Evolutionary conservation across 2,113 vertebrate species (phyloP).

Genomic region (Erythrocercus mccallii): DNA sequence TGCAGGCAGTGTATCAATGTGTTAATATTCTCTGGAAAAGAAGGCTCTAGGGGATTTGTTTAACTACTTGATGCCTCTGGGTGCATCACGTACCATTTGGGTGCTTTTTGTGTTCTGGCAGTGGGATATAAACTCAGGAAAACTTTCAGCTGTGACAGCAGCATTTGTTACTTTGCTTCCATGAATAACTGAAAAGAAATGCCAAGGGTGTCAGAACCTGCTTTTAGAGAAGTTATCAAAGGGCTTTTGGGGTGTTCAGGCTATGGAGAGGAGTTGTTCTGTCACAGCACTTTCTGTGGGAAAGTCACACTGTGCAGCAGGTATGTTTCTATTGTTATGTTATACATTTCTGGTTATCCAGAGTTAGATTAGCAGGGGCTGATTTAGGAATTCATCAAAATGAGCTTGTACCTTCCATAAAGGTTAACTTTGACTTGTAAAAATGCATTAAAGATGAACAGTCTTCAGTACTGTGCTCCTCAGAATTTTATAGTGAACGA

Average conservation of each 20-base stretch:
- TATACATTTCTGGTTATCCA: background rate
- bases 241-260: background rate
- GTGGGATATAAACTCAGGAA: background rate
- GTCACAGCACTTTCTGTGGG: background rate
- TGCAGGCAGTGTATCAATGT: background rate
- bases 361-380: slow-evolving; percentile 8
- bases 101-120: background rate
- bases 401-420: slow-evolving; percentile 35
- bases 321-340: background rate
- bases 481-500: slow-evolving; percentile 59
- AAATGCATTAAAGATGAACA: slow-evolving; percentile 58
- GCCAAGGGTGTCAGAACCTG: background rate
- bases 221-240: background rate
- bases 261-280: background rate
- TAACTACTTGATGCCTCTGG: background rate
- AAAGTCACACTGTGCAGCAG: background rate
- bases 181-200: background rate
- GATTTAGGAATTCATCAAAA: slow-evolving; percentile 30
- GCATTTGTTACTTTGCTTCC: background rate
- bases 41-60: background rate
- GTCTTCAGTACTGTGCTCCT: slow-evolving; percentile 23
- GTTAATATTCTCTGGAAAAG: background rate
- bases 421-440: slow-evolving; percentile 65
- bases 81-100: background rate
- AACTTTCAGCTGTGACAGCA: background rate